Percentiles rank a stretch among this genome's conserved stretches.
phyloP scores from a whole-genome alignment of 2,113 vertebrate genomes.

The Chascanopsetta lugubris region DNA sequence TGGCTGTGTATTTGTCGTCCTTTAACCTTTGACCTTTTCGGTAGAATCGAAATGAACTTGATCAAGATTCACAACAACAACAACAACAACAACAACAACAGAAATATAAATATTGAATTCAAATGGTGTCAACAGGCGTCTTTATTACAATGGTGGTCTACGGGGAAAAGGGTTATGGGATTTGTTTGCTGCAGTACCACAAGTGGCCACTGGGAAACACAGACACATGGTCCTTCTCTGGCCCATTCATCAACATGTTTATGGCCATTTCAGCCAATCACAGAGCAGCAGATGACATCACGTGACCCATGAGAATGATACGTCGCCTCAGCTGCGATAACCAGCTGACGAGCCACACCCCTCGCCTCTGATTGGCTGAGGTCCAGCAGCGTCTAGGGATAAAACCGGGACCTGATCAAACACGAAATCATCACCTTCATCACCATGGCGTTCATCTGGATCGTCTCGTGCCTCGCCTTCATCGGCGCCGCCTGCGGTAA shows the following conservation, averaged over 20 bases:
- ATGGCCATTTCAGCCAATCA: slow-evolving; percentile 30
- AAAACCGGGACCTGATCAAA: slow-evolving; percentile 19
- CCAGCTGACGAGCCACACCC: slow-evolving; percentile 26
- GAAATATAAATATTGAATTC: too few relatives aligned
- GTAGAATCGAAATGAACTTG: not conserved
- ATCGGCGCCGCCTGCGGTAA: slow-evolving; percentile 73
- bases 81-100: not conserved
- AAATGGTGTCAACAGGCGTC: too few relatives aligned
- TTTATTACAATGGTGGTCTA: too few relatives aligned
- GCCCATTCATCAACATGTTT: too few relatives aligned
- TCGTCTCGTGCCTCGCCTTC: slow-evolving; percentile 81
- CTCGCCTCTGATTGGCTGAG: slow-evolving; percentile 35
- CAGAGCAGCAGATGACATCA: not conserved
- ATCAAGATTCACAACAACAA: not conserved
- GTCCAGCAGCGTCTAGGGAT: not conserved
- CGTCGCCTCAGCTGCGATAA: slow-evolving; percentile 44
- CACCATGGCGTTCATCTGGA: slow-evolving; percentile 80
- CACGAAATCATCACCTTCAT: slow-evolving; percentile 27
- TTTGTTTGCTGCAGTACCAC: too few relatives aligned
- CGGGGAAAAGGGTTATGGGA: too few relatives aligned
- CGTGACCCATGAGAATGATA: slow-evolving; percentile 23
- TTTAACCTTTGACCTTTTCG: not conserved
- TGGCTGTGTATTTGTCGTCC: not conserved
- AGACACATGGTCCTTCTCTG: too few relatives aligned
- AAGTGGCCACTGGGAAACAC: too few relatives aligned